Evolutionary conservation across 1,140 invertebrate genomes (phyloP).

Genomic region (Sinonovacula constricta): DNA sequence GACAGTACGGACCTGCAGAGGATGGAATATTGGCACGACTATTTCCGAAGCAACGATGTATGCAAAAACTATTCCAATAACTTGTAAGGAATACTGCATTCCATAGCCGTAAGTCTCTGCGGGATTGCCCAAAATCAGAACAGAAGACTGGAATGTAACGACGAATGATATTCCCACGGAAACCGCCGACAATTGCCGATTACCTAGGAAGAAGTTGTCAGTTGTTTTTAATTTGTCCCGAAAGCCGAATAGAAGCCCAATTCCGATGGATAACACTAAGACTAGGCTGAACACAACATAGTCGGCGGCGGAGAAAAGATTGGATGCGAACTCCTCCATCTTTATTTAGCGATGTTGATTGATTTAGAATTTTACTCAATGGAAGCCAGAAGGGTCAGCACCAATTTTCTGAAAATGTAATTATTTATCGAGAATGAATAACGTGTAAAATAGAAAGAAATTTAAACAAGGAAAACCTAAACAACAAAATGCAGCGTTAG

Average conservation of each 20-base stretch:
- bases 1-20: constrained; percentile 47
- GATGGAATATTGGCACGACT: constrained; percentile 51
- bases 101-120: constrained; percentile 53
- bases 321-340: too few relatives aligned
- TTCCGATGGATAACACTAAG: constrained; percentile 80
- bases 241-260: constrained; percentile 89
- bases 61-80: constrained; percentile 31
- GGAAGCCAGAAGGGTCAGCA: too few relatives aligned
- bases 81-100: constrained; percentile 16
- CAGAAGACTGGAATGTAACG: constrained; percentile 54
- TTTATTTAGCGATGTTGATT: too few relatives aligned
- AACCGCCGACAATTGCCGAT: constrained; percentile 68
- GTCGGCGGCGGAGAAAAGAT: too few relatives aligned
- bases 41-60: constrained; percentile 38
- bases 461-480: too few relatives aligned
- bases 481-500: too few relatives aligned
- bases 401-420: too few relatives aligned
- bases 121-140: constrained; percentile 55
- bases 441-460: too few relatives aligned
- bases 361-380: too few relatives aligned
- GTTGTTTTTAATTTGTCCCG: constrained; percentile 89
- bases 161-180: constrained; percentile 52
- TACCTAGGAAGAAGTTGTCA: constrained; percentile 87
- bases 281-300: constrained; percentile 53
- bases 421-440: too few relatives aligned